Evolutionary conservation across 2,113 vertebrate genomes (phyloP).

Genomic region (Raja brachyura): DNA sequence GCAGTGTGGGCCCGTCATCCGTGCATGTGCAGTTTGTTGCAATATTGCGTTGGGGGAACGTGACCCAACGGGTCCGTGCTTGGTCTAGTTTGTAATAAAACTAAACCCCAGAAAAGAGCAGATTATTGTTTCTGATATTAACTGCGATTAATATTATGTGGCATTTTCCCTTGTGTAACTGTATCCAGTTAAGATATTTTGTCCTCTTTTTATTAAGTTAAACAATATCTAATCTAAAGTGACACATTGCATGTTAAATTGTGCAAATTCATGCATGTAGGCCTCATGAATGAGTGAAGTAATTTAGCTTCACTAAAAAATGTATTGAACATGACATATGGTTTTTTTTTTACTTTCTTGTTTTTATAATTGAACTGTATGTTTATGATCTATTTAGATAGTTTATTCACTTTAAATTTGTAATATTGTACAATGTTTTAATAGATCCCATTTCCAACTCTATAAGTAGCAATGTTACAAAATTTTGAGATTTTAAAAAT

Average conservation of each 20-base stretch:
- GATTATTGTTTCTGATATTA: background rate
- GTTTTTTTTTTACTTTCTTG: background rate
- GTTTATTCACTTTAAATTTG: background rate
- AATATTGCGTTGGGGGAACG: too few relatives aligned
- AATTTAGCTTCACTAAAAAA: background rate
- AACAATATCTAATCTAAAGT: background rate
- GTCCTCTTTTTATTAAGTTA: background rate
- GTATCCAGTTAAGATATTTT: too few relatives aligned
- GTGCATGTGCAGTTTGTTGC: too few relatives aligned
- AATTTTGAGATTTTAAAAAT: too few relatives aligned
- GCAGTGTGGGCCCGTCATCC: too few relatives aligned
- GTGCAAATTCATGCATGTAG: background rate
- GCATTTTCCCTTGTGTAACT: too few relatives aligned
- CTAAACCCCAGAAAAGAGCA: background rate
- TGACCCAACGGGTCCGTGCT: too few relatives aligned
- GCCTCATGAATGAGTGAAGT: background rate
- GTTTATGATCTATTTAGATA: background rate
- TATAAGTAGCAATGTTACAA: too few relatives aligned
- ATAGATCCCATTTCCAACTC: background rate
- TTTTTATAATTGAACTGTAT: too few relatives aligned
- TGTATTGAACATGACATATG: background rate
- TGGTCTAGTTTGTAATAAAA: conserved; percentile 3
- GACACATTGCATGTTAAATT: background rate
- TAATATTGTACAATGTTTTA: background rate
- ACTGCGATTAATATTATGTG: background rate